Percentiles rank a stretch among this genome's conserved stretches.
Evolutionary conservation across 2,888 invertebrate species (phyloP).

Genomic region (Parthenolecanium corni): DNA sequence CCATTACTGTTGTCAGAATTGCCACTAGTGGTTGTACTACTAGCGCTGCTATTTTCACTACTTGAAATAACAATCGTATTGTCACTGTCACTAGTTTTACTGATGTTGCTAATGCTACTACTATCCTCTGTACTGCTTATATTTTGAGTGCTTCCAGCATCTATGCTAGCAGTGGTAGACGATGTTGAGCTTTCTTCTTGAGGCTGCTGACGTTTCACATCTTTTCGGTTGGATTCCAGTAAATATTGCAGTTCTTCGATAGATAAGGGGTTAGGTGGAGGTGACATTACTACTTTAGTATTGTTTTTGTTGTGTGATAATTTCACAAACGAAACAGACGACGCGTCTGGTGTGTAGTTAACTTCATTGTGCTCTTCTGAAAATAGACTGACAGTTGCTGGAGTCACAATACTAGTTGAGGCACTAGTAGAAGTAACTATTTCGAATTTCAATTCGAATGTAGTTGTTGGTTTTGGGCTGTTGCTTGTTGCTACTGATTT

Average conservation of each 20-base stretch:
- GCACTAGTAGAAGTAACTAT: too few species aligned
- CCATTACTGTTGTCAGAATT: constrained; percentile 36
- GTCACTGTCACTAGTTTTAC: too few species aligned
- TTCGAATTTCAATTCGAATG: too few species aligned
- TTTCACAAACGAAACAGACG: not conserved
- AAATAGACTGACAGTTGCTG: too few species aligned
- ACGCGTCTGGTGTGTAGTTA: not conserved
- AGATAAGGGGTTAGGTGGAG: constrained; percentile 42
- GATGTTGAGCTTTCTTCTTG: constrained; percentile 31
- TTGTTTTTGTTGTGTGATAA: constrained; percentile 35
- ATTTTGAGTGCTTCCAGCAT: too few species aligned
- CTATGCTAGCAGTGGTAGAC: not conserved
- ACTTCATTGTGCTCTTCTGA: not conserved
- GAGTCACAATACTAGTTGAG: too few species aligned
- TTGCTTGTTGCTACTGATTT: too few species aligned
- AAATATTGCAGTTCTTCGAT: constrained; percentile 32
- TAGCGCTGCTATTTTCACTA: too few species aligned
- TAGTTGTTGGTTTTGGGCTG: too few species aligned
- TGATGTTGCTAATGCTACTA: too few species aligned
- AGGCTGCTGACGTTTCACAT: constrained; percentile 44
- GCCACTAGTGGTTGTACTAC: not conserved
- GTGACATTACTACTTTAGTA: constrained; percentile 41
- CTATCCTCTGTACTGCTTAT: too few species aligned
- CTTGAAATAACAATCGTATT: too few species aligned
- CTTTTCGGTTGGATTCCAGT: constrained; percentile 39